Percentiles rank a stretch among this genome's conserved stretches.
These are phyloP conservation scores for Argyra leucocephala DNA, from an alignment of 2,888 invertebrate genomes.

Conservation along the genomic window DNA sequence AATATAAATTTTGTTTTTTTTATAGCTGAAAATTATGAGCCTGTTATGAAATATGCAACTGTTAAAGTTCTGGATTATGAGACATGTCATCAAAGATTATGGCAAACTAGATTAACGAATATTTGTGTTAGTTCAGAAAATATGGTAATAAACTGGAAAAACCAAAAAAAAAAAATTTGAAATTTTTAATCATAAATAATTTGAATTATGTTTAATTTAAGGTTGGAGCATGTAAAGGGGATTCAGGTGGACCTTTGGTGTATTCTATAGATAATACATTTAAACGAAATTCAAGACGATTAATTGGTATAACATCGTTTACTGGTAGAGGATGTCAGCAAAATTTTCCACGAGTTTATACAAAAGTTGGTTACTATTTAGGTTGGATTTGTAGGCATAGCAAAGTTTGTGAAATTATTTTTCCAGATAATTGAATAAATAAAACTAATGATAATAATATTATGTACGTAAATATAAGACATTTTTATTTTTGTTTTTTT, in stretches of 20 bases:
- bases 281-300: slow-evolving; percentile 22
- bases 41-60: background rate
- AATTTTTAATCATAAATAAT: background rate
- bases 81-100: background rate
- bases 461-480: no score
- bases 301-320: slow-evolving; percentile 39
- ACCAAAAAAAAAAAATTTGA: background rate
- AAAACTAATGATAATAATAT: no score
- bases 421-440: slow-evolving; percentile 11
- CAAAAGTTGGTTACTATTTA: slow-evolving; percentile 38
- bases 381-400: slow-evolving; percentile 38
- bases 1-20: background rate
- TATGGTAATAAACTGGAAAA: background rate
- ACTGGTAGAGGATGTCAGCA: slow-evolving; percentile 39
- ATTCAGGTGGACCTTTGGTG: slow-evolving; percentile 26
- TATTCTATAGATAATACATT: slow-evolving; percentile 24
- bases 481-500: no score
- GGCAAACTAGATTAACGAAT: background rate
- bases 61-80: background rate
- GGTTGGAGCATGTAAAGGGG: background rate
- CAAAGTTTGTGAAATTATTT: slow-evolving; percentile 25
- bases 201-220: background rate
- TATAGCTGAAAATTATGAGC: background rate
- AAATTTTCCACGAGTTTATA: slow-evolving; percentile 39
- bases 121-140: background rate